phyloP scores from a whole-genome alignment of 1,140 invertebrate genomes.

The Caenorhabditis latens region DNA sequence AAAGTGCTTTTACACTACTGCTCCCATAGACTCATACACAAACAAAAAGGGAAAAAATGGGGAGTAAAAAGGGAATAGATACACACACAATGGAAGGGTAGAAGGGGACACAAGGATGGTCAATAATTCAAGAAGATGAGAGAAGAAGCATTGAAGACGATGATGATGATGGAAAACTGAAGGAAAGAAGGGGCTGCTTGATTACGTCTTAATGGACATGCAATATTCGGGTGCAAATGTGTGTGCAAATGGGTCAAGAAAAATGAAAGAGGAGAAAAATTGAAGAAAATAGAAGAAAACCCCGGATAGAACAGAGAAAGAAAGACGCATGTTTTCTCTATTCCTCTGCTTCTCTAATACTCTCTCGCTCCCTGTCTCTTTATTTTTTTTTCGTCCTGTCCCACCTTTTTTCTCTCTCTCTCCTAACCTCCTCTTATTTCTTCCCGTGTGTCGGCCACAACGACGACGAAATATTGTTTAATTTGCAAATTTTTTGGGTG shows the following conservation, averaged over 20 bases:
- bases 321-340: neutral
- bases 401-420: neutral
- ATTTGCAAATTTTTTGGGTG: constrained; percentile 30
- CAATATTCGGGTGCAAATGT: constrained; percentile 11
- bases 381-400: neutral
- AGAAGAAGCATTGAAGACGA: neutral
- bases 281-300: neutral
- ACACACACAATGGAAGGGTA: neutral
- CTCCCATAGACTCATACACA: neutral
- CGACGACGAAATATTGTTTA: constrained; percentile 30
- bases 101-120: neutral
- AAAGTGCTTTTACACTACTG: neutral
- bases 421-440: neutral
- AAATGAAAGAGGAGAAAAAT: neutral
- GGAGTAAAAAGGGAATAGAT: neutral
- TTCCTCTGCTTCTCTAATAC: neutral
- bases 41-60: neutral
- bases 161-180: neutral
- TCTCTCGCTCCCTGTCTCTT: neutral
- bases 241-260: neutral
- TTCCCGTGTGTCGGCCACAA: neutral
- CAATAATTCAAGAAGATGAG: constrained; percentile 37
- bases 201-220: constrained; percentile 34
- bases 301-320: neutral
- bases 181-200: neutral